Base-by-base conservation (phyloP, 2,888 invertebrate genomes). In the Silvanus unidentatus region DNA sequence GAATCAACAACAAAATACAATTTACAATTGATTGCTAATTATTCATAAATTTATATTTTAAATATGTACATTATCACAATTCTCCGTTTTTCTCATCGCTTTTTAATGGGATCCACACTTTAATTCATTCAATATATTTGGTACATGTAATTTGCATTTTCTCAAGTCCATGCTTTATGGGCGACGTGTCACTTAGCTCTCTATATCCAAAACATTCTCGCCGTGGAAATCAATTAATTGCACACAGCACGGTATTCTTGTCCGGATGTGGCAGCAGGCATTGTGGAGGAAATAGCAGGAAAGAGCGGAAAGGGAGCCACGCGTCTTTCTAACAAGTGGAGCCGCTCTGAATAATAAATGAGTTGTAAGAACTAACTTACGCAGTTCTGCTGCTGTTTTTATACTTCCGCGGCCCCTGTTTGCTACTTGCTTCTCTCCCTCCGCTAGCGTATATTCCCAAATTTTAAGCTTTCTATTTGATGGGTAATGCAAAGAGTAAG, bases 361-460 rank as follows among this genome's bases (percentile, higher is more conserved):
- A 69, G 62, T 60, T 62, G 69, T 71, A 72, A 72, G 72, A 72
- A 71, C 69, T 69, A 71, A 71, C 71, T 71, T 69, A 66, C 68
- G 69, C 69, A 65, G 60, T 65, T 62, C 59, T 54, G 55, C 54
- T 58, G 51, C 54, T 65, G 65, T 67, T 67, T 67, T 66, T 65
- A 64, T 66, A 62, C 64, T 62, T 61, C 59, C 63, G 59, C 55
- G 55, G 55, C 58, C 63, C 58, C 58, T 57, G 53, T 8, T 22
- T 3, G 4, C 8, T 22, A 8, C 22, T 32, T 32, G 6, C 32
- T 8, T 11, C 3, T 32, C 3, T 22, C 50, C 39, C 43, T n/a
- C 39, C 40, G 28, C 39, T 45, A 55, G 51, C 51, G 59, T 58
- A 60, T 64, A 64, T 63, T 66, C 65, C 59, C 50, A 63, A 67